These are phyloP conservation scores for Lepeophtheirus nordmannii DNA, from an alignment of 2,888 invertebrate species.

Conservation along the genomic window DNA sequence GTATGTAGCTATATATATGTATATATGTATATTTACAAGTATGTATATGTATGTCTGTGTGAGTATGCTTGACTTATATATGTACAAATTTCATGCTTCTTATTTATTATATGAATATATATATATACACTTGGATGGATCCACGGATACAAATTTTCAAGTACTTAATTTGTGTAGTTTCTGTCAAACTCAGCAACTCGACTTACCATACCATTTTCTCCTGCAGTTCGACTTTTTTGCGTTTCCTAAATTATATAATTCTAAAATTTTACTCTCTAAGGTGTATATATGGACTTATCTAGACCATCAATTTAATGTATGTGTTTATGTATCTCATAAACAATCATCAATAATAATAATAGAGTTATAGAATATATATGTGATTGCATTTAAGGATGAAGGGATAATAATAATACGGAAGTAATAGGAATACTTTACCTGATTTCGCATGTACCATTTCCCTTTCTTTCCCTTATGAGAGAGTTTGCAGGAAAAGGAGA, in stretches of 20 bases:
- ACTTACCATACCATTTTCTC: constrained; percentile 22
- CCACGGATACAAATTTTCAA: too few species aligned
- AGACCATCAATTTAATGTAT: too few species aligned
- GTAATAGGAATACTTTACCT: too few species aligned
- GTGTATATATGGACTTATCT: too few species aligned
- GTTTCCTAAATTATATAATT: constrained; percentile 9
- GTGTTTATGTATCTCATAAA: background rate
- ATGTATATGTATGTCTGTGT: too few species aligned
- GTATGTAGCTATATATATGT: background rate
- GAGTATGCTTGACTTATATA: too few species aligned
- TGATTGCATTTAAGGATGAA: too few species aligned
- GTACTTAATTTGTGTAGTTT: too few species aligned
- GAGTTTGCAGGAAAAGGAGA: constrained; percentile 17
- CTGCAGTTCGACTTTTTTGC: constrained; percentile 15
- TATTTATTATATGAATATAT: too few species aligned
- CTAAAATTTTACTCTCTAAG: background rate
- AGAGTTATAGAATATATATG: background rate
- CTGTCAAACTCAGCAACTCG: background rate
- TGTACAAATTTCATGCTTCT: background rate
- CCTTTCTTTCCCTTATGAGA: constrained; percentile 24
- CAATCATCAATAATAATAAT: background rate
- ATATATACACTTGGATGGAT: too few species aligned
- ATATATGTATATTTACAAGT: background rate
- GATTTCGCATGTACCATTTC: constrained; percentile 25
- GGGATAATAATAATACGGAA: too few species aligned